phyloP scores from a whole-genome alignment of 2,797 vertebrate species.

The Darevskia mixta region DNA sequence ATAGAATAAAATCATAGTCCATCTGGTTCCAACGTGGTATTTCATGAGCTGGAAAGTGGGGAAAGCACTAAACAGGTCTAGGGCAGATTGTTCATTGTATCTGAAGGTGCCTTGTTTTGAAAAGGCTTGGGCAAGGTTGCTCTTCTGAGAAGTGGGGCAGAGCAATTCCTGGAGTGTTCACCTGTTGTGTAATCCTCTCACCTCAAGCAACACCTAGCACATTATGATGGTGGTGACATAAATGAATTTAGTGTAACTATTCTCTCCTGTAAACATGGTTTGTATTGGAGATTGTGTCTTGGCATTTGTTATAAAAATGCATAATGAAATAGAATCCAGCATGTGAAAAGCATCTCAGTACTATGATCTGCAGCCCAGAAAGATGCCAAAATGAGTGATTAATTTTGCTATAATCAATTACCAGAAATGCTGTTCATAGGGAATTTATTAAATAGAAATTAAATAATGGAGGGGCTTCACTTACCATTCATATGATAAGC shows the following conservation, averaged over 20 bases:
- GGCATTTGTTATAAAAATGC: constrained; percentile 41
- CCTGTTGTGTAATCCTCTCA: not conserved
- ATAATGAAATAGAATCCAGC: constrained; percentile 33
- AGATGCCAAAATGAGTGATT: constrained; percentile 45
- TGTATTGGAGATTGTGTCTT: constrained; percentile 3
- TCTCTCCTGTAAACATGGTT: constrained; percentile 39
- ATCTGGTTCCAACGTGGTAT: not conserved
- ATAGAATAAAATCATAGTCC: too few relatives aligned
- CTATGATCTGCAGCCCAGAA: constrained; percentile 35
- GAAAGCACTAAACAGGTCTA: not conserved
- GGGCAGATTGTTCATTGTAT: not conserved
- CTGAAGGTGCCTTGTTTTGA: not conserved
- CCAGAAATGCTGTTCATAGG: constrained; percentile 7
- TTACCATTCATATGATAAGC: constrained; percentile 61
- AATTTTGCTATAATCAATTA: constrained; percentile 58
- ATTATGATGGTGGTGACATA: constrained; percentile 10
- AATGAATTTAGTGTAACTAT: not conserved
- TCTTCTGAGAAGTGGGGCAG: not conserved
- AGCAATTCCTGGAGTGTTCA: not conserved
- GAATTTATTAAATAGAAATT: constrained; percentile 61
- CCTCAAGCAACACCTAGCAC: not conserved
- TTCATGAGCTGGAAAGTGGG: not conserved
- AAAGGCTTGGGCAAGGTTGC: not conserved
- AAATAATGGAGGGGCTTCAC: constrained; percentile 51
- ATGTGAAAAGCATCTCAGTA: constrained; percentile 36